Percentiles rank a stretch among this genome's conserved stretches.
These are phyloP conservation scores for Drosophila birchii DNA, from an alignment of 2,888 invertebrate species.

Conservation along the genomic window DNA sequence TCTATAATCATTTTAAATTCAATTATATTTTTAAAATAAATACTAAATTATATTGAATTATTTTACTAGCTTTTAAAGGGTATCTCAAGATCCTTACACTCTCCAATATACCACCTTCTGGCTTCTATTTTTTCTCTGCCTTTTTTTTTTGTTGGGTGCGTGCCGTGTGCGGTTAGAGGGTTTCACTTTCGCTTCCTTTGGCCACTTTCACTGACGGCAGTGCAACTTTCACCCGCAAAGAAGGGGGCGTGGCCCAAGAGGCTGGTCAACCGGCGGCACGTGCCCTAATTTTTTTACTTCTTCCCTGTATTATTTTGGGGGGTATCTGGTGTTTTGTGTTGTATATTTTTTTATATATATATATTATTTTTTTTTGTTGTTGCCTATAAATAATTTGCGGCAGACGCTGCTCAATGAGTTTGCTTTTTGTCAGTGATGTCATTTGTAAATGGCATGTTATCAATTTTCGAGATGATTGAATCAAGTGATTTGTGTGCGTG, in stretches of 20 bases:
- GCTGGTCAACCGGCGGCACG: slow-evolving; percentile 81
- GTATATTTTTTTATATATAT: too few species aligned
- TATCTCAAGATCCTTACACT: neutral
- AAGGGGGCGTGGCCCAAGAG: slow-evolving; percentile 21
- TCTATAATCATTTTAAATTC: too few species aligned
- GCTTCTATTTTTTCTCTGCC: slow-evolving; percentile 10
- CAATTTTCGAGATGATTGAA: slow-evolving; percentile 84
- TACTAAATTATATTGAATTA: neutral
- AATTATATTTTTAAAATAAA: neutral
- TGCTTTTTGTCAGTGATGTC: slow-evolving; percentile 69
- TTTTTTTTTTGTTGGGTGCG: slow-evolving; percentile 50
- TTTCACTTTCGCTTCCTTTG: slow-evolving; percentile 59
- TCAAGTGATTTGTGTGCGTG: slow-evolving; percentile 82
- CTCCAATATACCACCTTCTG: too few species aligned
- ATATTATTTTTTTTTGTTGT: slow-evolving; percentile 8
- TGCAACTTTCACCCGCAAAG: slow-evolving; percentile 28
- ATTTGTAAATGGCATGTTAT: slow-evolving; percentile 84
- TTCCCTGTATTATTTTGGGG: slow-evolving; percentile 26
- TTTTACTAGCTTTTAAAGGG: neutral
- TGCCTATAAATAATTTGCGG: slow-evolving; percentile 74
- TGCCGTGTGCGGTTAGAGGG: slow-evolving; percentile 64
- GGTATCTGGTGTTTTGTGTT: slow-evolving; percentile 38
- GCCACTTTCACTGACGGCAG: slow-evolving; percentile 59
- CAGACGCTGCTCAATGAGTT: slow-evolving; percentile 61
- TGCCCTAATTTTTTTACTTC: slow-evolving; percentile 81